Evolutionary conservation across 2,113 vertebrate species (phyloP).

Genomic region (Chauna torquata): DNA sequence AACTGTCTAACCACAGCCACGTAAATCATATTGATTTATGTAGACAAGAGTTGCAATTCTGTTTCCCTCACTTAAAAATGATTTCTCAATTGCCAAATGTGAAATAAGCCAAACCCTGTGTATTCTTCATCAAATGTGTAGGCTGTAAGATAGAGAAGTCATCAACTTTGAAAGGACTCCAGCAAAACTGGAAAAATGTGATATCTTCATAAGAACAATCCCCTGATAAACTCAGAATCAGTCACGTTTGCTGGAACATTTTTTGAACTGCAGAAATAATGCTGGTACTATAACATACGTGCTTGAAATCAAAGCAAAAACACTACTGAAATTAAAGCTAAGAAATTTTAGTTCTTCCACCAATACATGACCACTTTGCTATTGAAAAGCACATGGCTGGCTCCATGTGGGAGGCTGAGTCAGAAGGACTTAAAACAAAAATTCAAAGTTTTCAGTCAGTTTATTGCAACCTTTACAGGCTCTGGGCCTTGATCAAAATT

Average conservation of each 20-base stretch:
- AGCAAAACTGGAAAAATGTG: neutral
- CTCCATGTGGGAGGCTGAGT: neutral
- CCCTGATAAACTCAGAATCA: neutral
- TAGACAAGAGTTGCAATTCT: neutral
- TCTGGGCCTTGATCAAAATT: neutral
- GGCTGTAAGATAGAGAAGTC: neutral
- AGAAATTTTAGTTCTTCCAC: neutral
- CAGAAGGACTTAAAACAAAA: neutral
- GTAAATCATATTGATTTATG: neutral
- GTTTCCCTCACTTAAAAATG: neutral
- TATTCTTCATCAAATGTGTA: neutral
- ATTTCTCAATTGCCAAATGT: neutral
- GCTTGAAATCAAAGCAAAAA: neutral
- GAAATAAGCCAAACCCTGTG: neutral
- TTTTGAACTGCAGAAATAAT: neutral
- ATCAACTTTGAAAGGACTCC: neutral
- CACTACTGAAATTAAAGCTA: neutral
- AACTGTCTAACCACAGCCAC: neutral
- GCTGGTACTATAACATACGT: neutral
- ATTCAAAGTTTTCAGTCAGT: neutral
- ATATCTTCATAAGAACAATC: neutral
- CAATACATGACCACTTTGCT: too few species aligned
- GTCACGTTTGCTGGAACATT: neutral
- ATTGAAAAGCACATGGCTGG: neutral
- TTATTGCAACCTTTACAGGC: neutral